Conservation (phyloP, 2,888 invertebrate genomes). For the Rhagophthalmus giganteus region DNA sequence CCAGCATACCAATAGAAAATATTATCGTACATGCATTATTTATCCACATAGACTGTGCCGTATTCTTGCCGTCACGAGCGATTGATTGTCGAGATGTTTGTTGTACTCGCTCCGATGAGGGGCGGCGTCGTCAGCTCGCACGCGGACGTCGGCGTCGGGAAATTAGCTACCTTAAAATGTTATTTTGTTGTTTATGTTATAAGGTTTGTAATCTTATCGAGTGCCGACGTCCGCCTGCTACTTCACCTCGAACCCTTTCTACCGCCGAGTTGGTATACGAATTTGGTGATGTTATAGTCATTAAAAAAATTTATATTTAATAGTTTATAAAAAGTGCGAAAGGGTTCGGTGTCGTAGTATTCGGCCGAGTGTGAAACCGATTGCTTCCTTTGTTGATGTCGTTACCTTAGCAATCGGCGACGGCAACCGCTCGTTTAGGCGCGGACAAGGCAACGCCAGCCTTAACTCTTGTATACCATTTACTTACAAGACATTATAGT, state of each 20-base stretch:
- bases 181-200: conserved; percentile 33
- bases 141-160: conserved; percentile 20
- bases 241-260: conserved; percentile 23
- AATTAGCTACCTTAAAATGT: conserved; percentile 24
- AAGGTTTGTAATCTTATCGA: conserved; percentile 22
- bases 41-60: conserved; percentile 38
- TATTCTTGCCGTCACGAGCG: conserved; percentile 35
- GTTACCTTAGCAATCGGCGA: conserved; percentile 23
- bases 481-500: conserved; percentile 36
- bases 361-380: conserved; percentile 15
- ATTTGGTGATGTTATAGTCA: conserved; percentile 44
- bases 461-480: conserved; percentile 38
- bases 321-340: conserved; percentile 34
- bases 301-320: conserved; percentile 38
- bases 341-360: conserved; percentile 13
- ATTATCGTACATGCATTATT: conserved; percentile 38
- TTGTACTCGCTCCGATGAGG: conserved; percentile 13
- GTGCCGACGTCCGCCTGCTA: conserved; percentile 25
- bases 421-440: conserved; percentile 33
- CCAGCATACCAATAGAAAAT: conserved; percentile 41
- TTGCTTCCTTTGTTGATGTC: conserved; percentile 27
- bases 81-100: conserved; percentile 16
- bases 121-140: conserved; percentile 12
- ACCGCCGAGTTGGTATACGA: conserved; percentile 42
- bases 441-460: conserved; percentile 32